Conservation (phyloP, 2,113 vertebrate genomes). For the Bufo bufo region DNA sequence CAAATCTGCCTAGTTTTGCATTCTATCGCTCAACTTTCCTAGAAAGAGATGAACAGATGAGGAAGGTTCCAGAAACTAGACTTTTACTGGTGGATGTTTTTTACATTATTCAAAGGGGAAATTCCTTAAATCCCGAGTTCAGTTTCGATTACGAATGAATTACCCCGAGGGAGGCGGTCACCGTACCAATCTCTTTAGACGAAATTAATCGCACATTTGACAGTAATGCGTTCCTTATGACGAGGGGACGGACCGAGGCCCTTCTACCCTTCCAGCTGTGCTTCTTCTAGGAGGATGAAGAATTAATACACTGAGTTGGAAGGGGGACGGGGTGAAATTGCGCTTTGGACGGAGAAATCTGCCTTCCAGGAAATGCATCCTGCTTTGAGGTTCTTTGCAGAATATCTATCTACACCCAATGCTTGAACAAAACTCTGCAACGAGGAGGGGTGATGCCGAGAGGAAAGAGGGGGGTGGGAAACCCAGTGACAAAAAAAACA, state of each 20-base stretch:
- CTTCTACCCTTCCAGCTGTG: not conserved
- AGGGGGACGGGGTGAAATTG: not conserved
- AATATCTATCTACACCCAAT: constrained; percentile 75
- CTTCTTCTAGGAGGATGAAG: not conserved
- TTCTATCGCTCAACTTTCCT: not conserved
- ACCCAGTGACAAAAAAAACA: constrained; percentile 71
- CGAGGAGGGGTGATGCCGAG: constrained; percentile 13
- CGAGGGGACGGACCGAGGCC: not conserved
- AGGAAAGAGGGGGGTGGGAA: constrained; percentile 48
- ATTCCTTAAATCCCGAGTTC: not conserved
- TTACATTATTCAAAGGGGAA: not conserved
- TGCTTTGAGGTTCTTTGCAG: constrained; percentile 84
- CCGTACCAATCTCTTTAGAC: not conserved
- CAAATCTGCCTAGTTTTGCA: not conserved
- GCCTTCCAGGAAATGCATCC: constrained; percentile 98
- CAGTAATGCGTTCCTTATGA: constrained; percentile 15
- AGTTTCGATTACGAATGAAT: not conserved
- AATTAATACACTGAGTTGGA: not conserved
- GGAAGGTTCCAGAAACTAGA: not conserved
- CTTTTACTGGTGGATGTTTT: not conserved
- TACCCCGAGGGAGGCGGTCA: not conserved
- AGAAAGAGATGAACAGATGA: not conserved
- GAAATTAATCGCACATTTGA: not conserved
- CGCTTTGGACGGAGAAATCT: constrained; percentile 57
- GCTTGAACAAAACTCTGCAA: constrained; percentile 71